Base-by-base conservation (phyloP, 2,113 vertebrate genomes). In the Epinephelus moara region DNA sequence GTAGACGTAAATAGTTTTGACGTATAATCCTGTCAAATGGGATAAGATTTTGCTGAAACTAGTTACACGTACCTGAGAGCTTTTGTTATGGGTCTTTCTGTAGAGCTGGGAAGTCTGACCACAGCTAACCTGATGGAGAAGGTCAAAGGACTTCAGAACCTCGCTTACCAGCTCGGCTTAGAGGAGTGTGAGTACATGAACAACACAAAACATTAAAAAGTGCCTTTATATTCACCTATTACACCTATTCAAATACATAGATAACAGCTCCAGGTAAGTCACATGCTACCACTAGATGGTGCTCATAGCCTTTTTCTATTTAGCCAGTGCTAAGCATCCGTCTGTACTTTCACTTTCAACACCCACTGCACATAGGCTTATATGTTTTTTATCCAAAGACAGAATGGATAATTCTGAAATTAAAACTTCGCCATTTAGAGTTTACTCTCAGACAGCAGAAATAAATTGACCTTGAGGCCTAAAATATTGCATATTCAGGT, bases 61-160 rank as follows among this genome's bases (percentile, higher is more conserved):
- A 42, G 37, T 80, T 40, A 12, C 27, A 23, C 53, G 12, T 21
- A 6, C 4, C 3, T 19, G 23, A 52, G 17, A 62, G 3, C 4
- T 89, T 78, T 82, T 9, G 25, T 75, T 55, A 4, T 53, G 3
- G 23, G 4, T 76, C 10, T 4, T 12, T 69, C 61, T 57, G 13
- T 91, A 98, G 98, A 99, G 90, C 33, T 99, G 88, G 98, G 98
- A 8, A 99, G 98, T 92, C 95, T 99, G 82, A 99, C 98, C 59
- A 99, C 97, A 70, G 98, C 98, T 81, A 99, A 99, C 89, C 93
- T 99, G 88, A 99, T 99, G 98, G 98, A 99, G 93, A 99, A 99
- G 81, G 97, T 99, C 80, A 98, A 98, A 93, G 98, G 98, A 11
- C 94, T 99, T 67, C 98, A 99, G 95, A 99, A 99, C 90, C 93